Evolutionary conservation across 2,888 invertebrate genomes (phyloP).

Genomic region (Microdon myrmicae): DNA sequence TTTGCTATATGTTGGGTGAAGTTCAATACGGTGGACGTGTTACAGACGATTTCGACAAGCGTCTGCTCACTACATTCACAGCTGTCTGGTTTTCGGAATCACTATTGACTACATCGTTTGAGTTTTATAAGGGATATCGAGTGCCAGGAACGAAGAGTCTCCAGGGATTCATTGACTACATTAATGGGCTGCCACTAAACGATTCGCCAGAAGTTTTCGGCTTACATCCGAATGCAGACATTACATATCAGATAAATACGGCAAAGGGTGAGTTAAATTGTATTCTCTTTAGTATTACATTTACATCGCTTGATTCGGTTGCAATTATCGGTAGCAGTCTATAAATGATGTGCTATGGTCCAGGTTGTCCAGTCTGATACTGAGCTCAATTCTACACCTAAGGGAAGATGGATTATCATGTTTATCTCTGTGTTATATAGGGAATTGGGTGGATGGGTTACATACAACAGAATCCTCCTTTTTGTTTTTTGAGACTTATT

Average conservation of each 20-base stretch:
- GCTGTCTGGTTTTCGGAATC: conserved; percentile 96
- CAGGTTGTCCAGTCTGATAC: no score
- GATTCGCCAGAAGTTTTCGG: conserved; percentile 97
- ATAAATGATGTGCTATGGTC: no score
- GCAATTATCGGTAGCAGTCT: no score
- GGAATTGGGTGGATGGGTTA: no score
- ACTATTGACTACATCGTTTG: conserved; percentile 85
- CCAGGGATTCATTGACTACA: conserved; percentile 85
- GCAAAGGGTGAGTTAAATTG: conserved; percentile 75
- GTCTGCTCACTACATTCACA: conserved; percentile 91
- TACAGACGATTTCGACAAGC: conserved; percentile 96
- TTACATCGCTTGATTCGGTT: no score
- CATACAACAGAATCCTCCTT: no score
- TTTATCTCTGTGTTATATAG: no score
- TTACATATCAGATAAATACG: conserved; percentile 97
- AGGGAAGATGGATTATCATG: no score
- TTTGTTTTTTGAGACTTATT: no score
- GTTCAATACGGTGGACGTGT: conserved; percentile 89
- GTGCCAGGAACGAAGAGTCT: conserved; percentile 87
- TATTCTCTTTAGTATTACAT: no score
- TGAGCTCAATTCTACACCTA: no score
- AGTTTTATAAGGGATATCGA: conserved; percentile 92
- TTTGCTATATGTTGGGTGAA: conserved; percentile 97
- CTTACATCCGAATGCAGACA: conserved; percentile 95
- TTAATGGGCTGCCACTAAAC: conserved; percentile 82